These are phyloP conservation scores for Ptyas mucosa DNA, from an alignment of 2,113 vertebrate genomes.

Conservation along the genomic window DNA sequence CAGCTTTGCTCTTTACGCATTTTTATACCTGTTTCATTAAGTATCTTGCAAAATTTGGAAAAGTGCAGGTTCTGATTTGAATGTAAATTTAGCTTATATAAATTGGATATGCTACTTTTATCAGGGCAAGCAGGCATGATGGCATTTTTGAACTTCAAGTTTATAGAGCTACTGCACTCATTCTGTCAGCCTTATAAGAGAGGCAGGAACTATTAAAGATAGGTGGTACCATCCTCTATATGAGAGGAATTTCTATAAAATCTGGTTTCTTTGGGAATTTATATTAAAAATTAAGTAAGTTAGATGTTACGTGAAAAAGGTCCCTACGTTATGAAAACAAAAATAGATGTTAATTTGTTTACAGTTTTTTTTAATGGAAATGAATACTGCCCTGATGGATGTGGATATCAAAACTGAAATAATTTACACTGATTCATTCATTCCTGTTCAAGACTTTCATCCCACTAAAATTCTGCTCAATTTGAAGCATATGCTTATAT, in stretches of 20 bases:
- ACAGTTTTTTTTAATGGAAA: not conserved
- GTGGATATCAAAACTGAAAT: not conserved
- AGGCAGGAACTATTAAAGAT: not conserved
- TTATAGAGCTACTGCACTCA: not conserved
- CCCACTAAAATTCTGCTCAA: constrained; percentile 36
- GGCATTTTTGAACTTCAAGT: not conserved
- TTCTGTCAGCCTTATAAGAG: not conserved
- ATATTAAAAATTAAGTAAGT: not conserved
- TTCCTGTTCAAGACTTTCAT: constrained; percentile 22
- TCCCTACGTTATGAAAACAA: not conserved
- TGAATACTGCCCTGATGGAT: not conserved
- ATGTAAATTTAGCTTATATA: not conserved
- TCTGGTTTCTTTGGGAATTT: not conserved
- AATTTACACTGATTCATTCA: not conserved
- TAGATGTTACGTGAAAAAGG: not conserved
- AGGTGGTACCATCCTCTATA: not conserved
- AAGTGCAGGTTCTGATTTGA: not conserved
- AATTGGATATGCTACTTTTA: not conserved
- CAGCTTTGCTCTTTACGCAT: not conserved
- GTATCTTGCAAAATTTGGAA: not conserved
- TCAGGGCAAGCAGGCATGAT: not conserved
- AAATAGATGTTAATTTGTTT: not conserved
- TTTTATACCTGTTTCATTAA: not conserved
- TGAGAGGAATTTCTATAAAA: not conserved
- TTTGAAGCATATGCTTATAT: constrained; percentile 31